phyloP scores from a whole-genome alignment of 2,888 invertebrate genomes.

The Drosophila robusta region DNA sequence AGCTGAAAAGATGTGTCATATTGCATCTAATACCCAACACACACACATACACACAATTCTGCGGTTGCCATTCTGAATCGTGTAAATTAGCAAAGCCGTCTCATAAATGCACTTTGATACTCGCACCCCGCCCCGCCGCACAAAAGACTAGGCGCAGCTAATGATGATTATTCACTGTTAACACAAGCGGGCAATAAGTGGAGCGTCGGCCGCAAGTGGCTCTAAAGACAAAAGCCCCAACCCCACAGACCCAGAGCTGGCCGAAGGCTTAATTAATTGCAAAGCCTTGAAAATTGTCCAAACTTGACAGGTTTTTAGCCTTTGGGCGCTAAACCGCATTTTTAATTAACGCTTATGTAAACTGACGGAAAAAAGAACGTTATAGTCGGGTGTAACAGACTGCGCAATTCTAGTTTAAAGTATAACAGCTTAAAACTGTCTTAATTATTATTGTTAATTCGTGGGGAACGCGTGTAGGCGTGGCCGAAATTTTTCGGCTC shows the following conservation, averaged over 20 bases:
- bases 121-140: background rate
- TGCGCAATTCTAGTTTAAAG: too few relatives aligned
- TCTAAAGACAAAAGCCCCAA: constrained; percentile 39
- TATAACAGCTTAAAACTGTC: background rate
- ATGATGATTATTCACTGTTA: constrained; percentile 44
- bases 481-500: too few relatives aligned
- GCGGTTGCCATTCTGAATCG: constrained; percentile 57
- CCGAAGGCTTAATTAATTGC: constrained; percentile 53
- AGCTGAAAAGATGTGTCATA: constrained; percentile 31
- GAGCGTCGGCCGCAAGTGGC: constrained; percentile 3
- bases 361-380: background rate
- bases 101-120: constrained; percentile 36
- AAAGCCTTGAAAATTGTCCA: constrained; percentile 59
- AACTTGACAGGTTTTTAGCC: constrained; percentile 29
- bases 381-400: too few relatives aligned
- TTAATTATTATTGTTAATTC: too few relatives aligned
- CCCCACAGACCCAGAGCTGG: background rate
- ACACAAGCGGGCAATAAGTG: constrained; percentile 18
- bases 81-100: constrained; percentile 63
- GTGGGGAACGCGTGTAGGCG: too few relatives aligned
- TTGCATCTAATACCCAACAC: background rate
- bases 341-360: constrained; percentile 62
- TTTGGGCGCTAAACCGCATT: constrained; percentile 36
- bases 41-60: constrained; percentile 27
- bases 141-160: constrained; percentile 50